phyloP scores from a whole-genome alignment of 23 tunicate species.

The Styela clava region DNA sequence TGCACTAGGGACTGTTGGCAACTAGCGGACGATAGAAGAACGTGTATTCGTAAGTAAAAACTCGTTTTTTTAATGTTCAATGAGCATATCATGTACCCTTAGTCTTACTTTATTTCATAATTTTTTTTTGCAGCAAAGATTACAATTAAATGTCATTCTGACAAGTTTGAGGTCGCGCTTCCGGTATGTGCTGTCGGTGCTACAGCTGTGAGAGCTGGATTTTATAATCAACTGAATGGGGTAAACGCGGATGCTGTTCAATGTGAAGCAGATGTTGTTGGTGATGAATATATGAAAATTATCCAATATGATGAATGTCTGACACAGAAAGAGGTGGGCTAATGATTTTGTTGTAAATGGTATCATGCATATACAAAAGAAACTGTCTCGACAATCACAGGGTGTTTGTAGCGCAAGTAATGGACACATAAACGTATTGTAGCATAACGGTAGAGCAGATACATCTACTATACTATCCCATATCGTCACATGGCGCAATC shows the following conservation, averaged over 20 bases:
- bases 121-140: constrained; percentile 20
- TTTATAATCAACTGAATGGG: background rate
- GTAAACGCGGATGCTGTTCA: background rate
- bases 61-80: too few relatives aligned
- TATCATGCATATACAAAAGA: too few relatives aligned
- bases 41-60: constrained; percentile 77
- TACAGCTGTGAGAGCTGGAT: background rate
- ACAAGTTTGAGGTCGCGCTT: background rate
- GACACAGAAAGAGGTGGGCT: constrained; percentile 21
- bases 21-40: constrained; percentile 60
- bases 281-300: background rate
- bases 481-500: too few relatives aligned
- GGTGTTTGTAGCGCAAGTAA: too few relatives aligned
- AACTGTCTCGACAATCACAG: too few relatives aligned
- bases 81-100: too few relatives aligned
- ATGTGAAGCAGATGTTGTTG: constrained; percentile 6
- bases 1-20: constrained; percentile 65
- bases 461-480: too few relatives aligned
- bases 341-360: too few relatives aligned
- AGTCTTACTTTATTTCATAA: too few relatives aligned
- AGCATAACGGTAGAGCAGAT: too few relatives aligned
- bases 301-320: background rate
- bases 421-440: too few relatives aligned
- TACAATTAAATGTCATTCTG: background rate
- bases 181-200: constrained; percentile 4